phyloP scores from a whole-genome alignment of 2,113 vertebrate species.

The Neogale vison region DNA sequence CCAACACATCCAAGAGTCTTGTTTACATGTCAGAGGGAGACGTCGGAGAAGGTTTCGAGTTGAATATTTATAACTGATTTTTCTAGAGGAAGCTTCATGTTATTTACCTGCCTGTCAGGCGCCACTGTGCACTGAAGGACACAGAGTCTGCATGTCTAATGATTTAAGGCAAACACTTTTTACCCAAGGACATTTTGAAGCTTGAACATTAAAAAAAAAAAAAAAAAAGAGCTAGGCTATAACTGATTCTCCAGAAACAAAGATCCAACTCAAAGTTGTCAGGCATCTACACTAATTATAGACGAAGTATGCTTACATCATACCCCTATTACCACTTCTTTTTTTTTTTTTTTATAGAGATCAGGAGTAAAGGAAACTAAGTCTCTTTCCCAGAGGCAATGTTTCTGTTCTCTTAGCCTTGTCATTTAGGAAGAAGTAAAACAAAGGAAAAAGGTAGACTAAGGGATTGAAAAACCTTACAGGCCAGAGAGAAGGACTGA shows the following conservation, averaged over 20 bases:
- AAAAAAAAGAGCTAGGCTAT: background rate
- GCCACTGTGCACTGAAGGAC: conserved; percentile 8
- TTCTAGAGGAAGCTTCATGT: conserved; percentile 54
- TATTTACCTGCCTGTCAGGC: conserved; percentile 58
- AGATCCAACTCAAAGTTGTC: background rate
- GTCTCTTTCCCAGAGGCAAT: background rate
- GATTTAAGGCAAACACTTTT: conserved; percentile 32
- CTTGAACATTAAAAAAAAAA: background rate
- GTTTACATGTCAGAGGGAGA: conserved; percentile 60
- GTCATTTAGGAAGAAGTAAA: background rate
- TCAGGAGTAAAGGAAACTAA: background rate
- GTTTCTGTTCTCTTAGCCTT: background rate
- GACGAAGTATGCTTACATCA: background rate
- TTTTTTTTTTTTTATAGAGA: background rate
- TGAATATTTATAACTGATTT: conserved; percentile 66
- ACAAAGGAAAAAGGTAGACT: background rate
- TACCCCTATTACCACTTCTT: background rate
- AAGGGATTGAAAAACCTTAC: background rate
- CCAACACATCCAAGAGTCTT: background rate
- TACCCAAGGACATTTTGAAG: background rate
- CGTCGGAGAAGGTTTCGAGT: background rate
- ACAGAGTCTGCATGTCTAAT: background rate
- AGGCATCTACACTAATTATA: background rate
- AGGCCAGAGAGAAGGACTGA: background rate
- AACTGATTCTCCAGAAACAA: background rate